Percentiles rank a stretch among this genome's conserved stretches.
Conservation (phyloP, 2,888 invertebrate species). For the Noctua janthe region DNA sequence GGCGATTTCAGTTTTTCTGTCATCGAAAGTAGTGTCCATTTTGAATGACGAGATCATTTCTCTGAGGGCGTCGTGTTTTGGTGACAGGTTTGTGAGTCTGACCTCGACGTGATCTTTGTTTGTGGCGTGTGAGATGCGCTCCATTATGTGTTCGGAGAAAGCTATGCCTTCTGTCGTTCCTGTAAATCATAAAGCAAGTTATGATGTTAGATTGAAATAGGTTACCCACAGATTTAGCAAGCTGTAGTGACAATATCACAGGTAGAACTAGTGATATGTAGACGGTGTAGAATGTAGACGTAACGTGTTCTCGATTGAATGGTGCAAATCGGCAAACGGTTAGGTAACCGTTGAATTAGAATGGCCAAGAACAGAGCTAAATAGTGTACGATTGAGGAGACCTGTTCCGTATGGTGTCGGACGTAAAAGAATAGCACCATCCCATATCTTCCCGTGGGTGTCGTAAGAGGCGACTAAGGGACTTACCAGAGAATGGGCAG, state of each 20-base stretch:
- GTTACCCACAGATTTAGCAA: background rate
- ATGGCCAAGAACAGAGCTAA: background rate
- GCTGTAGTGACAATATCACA: background rate
- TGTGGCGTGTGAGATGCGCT: constrained; percentile 90
- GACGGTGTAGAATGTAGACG: background rate
- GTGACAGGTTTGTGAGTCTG: constrained; percentile 87
- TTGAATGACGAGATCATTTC: constrained; percentile 91
- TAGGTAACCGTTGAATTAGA: background rate
- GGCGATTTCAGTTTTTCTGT: constrained; percentile 86
- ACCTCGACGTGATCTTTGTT: constrained; percentile 91
- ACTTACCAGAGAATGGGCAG: too few relatives aligned
- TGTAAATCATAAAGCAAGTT: constrained; percentile 56
- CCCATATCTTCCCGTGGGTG: too few relatives aligned
- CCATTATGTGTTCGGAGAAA: constrained; percentile 92
- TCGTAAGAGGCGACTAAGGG: too few relatives aligned
- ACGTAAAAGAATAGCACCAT: too few relatives aligned
- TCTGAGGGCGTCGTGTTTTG: constrained; percentile 75
- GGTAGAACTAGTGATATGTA: background rate
- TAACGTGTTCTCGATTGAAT: too few relatives aligned
- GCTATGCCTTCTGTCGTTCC: constrained; percentile 91
- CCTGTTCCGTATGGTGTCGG: too few relatives aligned
- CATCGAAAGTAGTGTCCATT: constrained; percentile 89
- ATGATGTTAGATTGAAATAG: background rate
- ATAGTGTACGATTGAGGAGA: background rate
- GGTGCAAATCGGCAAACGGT: background rate